Base-by-base conservation (phyloP, 2,888 invertebrate genomes). In the Emmelina monodactyla region DNA sequence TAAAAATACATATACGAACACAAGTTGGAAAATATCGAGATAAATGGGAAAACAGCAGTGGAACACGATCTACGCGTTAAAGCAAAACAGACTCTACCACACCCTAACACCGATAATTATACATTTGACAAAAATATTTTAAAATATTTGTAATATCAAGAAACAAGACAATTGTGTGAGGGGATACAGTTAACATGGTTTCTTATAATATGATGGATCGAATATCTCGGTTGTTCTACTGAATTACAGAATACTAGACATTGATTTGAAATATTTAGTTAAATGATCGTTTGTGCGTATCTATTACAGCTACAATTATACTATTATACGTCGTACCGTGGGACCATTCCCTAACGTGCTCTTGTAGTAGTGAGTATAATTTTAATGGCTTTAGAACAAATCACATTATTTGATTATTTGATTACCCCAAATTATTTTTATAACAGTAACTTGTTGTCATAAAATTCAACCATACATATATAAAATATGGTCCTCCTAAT, bases 261-360 rank as follows among this genome's bases (percentile, higher is more conserved):
- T 52, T 39, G 13, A 36, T 54, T 46, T 55, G 50, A 48, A 49
- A 50, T 46, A 53, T 47, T 51, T 47, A 51, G 41, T 51, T 51
- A 41, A 45, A 58, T 49, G 56, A 46, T 56, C 54, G 50, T 52
- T 70, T 71, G 72, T 71, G 71, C 72, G 72, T 68, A 53, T 71
- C 61, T 66, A 68, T 70, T 62, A 63, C 55, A 46, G 56, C 69
- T 70, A 71, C 67, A 45, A 45, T 45, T 54, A 45, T 36, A 33
- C 35, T 28, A 32, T 15, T 29, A 11, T 16, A 25, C 15, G 13
- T 38, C 14, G 5, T 33, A 11, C 29, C n/a, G n/a, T 19, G 19
- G 9, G 5, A 19, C 19, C 5, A 9, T 9, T 19, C 6, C 9
- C 9, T 6, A 19, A 19, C 19, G 19, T 9, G 19, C 9, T 19